Percentiles rank a stretch among this genome's conserved stretches.
Conservation (phyloP, 2,113 vertebrate species). For the Catharus bicknelli region DNA sequence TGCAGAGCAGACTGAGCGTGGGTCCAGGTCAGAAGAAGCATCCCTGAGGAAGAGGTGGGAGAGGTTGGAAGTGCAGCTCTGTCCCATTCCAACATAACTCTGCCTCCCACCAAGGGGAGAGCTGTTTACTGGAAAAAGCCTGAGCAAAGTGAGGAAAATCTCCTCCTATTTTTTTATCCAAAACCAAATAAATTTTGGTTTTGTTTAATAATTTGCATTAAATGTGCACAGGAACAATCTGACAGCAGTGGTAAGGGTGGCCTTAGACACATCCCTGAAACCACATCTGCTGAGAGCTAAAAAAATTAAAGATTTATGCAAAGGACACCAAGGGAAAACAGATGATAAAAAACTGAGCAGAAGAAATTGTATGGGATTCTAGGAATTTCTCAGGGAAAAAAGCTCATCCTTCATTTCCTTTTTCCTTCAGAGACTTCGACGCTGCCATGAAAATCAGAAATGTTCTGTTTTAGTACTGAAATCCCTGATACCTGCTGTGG, state of each 20-base stretch:
- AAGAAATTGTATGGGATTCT: not conserved
- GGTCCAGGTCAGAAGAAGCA: not conserved
- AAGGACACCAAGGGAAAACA: not conserved
- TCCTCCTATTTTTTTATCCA: not conserved
- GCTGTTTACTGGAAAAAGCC: not conserved
- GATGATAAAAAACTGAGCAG: not conserved
- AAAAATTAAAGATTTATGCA: not conserved
- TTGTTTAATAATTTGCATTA: not conserved
- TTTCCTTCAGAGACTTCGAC: not conserved
- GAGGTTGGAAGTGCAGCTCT: not conserved
- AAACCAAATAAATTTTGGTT: not conserved
- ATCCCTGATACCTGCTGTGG: fast-evolving
- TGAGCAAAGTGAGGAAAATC: not conserved
- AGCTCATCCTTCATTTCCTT: not conserved
- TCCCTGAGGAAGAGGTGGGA: not conserved
- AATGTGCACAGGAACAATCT: not conserved
- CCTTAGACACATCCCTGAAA: not conserved
- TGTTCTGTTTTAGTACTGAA: not conserved
- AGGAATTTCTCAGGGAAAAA: not conserved
- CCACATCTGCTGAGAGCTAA: not conserved
- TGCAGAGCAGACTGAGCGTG: not conserved
- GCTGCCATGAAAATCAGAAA: not conserved
- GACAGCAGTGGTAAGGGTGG: not conserved
- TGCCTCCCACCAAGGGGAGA: not conserved
- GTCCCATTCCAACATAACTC: not conserved